Evolutionary conservation across 2,113 vertebrate species (phyloP).

Genomic region (Fregetta grallaria): DNA sequence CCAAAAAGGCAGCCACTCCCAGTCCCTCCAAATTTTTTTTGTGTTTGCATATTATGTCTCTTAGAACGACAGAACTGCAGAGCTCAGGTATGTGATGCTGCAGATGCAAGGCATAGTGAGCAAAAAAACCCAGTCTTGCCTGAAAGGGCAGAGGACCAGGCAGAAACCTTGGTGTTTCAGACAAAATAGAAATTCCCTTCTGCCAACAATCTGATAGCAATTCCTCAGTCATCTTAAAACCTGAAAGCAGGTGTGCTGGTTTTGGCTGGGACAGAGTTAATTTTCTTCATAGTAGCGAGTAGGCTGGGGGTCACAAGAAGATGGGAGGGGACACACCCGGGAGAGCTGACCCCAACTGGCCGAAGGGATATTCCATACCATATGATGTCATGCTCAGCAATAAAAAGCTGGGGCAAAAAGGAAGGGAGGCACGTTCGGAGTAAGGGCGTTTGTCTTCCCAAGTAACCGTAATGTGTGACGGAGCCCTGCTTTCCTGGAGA

Average conservation of each 20-base stretch:
- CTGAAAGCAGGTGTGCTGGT: not conserved
- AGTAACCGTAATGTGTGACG: too few relatives aligned
- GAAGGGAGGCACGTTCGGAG: too few relatives aligned
- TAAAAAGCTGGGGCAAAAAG: too few relatives aligned
- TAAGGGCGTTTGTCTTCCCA: too few relatives aligned
- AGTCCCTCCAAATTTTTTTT: not conserved
- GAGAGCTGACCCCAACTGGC: not conserved
- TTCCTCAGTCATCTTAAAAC: not conserved
- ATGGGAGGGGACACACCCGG: not conserved
- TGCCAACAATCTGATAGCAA: not conserved
- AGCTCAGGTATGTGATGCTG: not conserved
- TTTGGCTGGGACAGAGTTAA: not conserved
- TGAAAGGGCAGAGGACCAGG: not conserved
- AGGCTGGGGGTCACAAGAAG: not conserved
- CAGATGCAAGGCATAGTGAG: not conserved
- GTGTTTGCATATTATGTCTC: not conserved
- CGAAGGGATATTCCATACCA: not conserved
- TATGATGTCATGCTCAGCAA: not conserved
- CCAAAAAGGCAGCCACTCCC: not conserved
- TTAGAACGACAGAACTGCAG: not conserved
- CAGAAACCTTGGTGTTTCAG: not conserved
- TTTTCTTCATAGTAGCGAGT: not conserved
- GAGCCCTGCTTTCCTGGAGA: too few relatives aligned
- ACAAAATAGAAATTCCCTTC: not conserved
- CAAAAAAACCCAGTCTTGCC: not conserved